Base-by-base conservation (phyloP, 2,888 invertebrate species). In the Cheilosia vulpina region DNA sequence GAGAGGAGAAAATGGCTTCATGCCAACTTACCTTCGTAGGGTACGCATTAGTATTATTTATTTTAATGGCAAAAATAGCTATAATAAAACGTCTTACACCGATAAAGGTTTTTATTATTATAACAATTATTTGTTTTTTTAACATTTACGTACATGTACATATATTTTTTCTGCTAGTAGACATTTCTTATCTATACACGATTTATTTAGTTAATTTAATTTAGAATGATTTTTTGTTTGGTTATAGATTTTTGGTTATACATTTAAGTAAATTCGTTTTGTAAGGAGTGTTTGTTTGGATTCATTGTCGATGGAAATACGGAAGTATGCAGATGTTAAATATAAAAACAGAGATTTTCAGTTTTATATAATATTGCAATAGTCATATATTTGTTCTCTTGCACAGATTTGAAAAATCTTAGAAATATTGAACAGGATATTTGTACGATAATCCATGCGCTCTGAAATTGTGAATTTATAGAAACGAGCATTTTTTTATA, bases 181-280 rank as follows among this genome's bases (percentile, higher is more conserved):
- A 60, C 43, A 11, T 19, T 43, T 45, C 4, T 45, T 62, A 2
- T 45, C 11, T 58, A 21, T 62, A 62, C 17, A 45, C 45, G 24
- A 60, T 21, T 62, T 27, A 24, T 45, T 4, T 62, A n/a, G 27
- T 45, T 24, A 43, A 45, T 43, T 27, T n/a, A 45, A 19, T 62
- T 62, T 62, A 45, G 43, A 62, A 45, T 45, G 27, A 45, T 45
- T 62, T 43, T 41, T 19, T 45, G 27, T 7, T 60, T 60, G 17
- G 15, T 41, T 43, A 19, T 15, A 38, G 15, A 27, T 53, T 53
- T 38, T 21, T 38, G 58, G 41, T 41, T 38, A 57, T 58, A 41
- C 19, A 21, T 38, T 77, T 52, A 65, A 65, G 24, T 68, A 53
- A 53, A 53, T 68, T 68, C 68, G 43, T 55, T 53, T 53, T 65